Percentiles rank a stretch among this genome's conserved stretches.
Evolutionary conservation across 2,113 vertebrate genomes (phyloP).

Genomic region (Opisthocomus hoazin): DNA sequence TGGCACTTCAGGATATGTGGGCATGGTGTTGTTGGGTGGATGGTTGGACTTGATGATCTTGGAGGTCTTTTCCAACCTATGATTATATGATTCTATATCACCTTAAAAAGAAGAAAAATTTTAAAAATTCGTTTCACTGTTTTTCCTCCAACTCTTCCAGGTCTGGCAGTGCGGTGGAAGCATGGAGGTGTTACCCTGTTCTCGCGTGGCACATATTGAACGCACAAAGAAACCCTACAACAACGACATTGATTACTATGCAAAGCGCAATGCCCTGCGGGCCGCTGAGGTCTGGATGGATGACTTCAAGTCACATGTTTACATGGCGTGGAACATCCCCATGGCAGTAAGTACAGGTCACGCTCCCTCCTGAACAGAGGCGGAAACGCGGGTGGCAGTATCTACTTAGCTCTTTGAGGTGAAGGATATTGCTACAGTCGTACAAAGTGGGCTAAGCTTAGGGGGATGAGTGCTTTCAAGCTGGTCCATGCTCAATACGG

Average conservation of each 20-base stretch:
- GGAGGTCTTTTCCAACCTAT: no score
- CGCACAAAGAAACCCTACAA: conserved; percentile 98
- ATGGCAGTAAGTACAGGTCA: conserved; percentile 83
- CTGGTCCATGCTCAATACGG: accelerated
- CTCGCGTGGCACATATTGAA: conserved; percentile 95
- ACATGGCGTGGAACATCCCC: conserved; percentile 99
- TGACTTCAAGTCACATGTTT: conserved; percentile 95
- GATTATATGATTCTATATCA: no score
- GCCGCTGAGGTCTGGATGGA: conserved; percentile 99
- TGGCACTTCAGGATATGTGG: no score
- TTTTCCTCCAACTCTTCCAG: conserved; percentile 52
- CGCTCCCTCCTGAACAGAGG: accelerated
- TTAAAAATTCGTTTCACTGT: not conserved
- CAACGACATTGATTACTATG: conserved; percentile 97
- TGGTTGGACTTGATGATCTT: no score
- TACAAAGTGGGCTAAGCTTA: not conserved
- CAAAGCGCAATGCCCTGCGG: conserved; percentile 91
- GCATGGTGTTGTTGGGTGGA: no score
- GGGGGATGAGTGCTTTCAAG: not conserved
- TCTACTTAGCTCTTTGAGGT: not conserved
- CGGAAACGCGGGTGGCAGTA: accelerated
- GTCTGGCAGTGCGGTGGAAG: conserved; percentile 98
- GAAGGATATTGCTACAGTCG: accelerated
- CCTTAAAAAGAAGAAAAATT: accelerated
- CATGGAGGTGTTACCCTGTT: conserved; percentile 97